Evolutionary conservation across 2,797 vertebrate species (phyloP).

Genomic region (Fistularia tabacaria): DNA sequence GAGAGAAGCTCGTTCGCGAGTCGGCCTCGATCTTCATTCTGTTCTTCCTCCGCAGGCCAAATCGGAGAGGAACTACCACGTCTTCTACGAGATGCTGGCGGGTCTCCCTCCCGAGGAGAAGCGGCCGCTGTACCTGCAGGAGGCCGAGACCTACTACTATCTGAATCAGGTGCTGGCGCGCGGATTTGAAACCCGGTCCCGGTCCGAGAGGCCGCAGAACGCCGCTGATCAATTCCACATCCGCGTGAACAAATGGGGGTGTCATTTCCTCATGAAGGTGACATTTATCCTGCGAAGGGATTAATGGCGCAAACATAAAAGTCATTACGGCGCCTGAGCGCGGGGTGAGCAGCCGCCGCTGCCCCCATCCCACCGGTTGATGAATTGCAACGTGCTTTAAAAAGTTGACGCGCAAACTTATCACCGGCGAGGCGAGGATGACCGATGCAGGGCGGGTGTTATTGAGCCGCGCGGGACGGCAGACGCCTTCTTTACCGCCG

Average conservation of each 20-base stretch:
- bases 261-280: constrained; percentile 28
- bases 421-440: no score
- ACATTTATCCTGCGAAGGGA: constrained; percentile 32
- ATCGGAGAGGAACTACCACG: constrained; percentile 94
- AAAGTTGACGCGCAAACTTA: no score
- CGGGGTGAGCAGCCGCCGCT: not conserved
- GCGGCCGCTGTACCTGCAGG: constrained; percentile 85
- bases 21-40: no score
- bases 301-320: constrained; percentile 26
- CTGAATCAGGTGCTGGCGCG: constrained; percentile 98
- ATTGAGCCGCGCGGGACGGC: no score
- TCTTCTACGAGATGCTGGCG: constrained; percentile 95
- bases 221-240: constrained; percentile 26
- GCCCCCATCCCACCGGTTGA: no score
- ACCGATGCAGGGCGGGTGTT: no score
- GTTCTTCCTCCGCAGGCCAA: constrained; percentile 79
- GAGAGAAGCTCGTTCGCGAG: no score
- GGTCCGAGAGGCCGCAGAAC: not conserved
- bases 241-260: constrained; percentile 39
- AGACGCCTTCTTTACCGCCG: no score
- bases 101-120: constrained; percentile 86
- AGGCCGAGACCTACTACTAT: constrained; percentile 95
- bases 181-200: constrained; percentile 4
- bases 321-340: not conserved
- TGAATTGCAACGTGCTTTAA: no score